Base-by-base conservation (phyloP, 2,888 invertebrate genomes). In the Eledona agricola region DNA sequence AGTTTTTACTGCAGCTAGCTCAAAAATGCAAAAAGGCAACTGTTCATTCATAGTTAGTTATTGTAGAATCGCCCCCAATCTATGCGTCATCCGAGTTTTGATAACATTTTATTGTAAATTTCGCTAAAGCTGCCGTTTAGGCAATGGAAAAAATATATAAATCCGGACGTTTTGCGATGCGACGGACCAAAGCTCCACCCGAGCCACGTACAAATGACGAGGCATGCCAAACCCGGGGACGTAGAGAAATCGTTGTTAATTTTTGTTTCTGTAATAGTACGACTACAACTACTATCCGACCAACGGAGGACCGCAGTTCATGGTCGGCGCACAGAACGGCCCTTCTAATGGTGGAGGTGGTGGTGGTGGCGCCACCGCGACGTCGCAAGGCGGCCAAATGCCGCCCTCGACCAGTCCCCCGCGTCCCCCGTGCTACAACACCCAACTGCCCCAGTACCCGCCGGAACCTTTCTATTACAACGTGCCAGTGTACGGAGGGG, bases 261-360 rank as follows among this genome's bases (percentile, higher is more conserved):
- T 20, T 35, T 35, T 47, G 5, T 19, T 47, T 23, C 32, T 40
- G 11, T 16, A 11, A 32, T 34, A 74, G 73, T 74, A 72, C 63
- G 73, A 74, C 17, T 73, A 69, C 67, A 69, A 69, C 64, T 73
- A 72, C 63, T 73, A 70, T 64, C 58, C 66, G 55, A 71, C 68
- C 64, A 72, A 71, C 64, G 72, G 72, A 62, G 70, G 66, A 43
- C 38, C 57, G 9, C 69, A 67, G 40, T 71, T 64, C 59, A 57
- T 70, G 65, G 65, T 70, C 59, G 56, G 58, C n/a, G 65, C 66
- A 37, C 64, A 64, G 62, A 62, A 63, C 58, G 64, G 67, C 13
- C 63, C 60, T 2, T 7, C 10, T 25, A 23, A 26, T 22, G 43
- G 42, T n/a, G 17, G 29, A 9, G 40, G 25, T 12, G 38, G 46